Base-by-base conservation (phyloP, 2,888 invertebrate genomes). In the Helobdella robusta region DNA sequence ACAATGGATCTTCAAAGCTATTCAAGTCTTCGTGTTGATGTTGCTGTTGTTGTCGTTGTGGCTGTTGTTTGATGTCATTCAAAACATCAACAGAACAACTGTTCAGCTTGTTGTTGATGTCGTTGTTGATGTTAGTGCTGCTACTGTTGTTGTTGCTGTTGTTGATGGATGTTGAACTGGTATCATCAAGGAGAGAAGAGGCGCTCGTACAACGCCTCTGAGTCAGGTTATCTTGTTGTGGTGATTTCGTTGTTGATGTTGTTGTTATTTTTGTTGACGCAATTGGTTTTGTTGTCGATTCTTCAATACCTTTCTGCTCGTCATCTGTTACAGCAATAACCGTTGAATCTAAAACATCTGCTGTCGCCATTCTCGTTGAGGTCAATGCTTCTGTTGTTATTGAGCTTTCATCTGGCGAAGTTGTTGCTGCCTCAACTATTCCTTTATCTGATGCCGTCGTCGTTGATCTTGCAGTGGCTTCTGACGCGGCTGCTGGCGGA, bases 401-500 rank as follows among this genome's bases (percentile, higher is more conserved):
- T 11, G 32, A 40, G 44, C 44, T 32, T 40, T 60, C 20, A 44
- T 18, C 32, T 15, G 15, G 20, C 28, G 5, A 34, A 11, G n/a
- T 25, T 4, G 5, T 50, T 8, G 28, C 35, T n/a, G 50, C 63
- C n/a, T 63, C 35, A 6, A 30, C 35, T 34, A 8, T 56, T 20
- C 46, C 59, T 34, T 18, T n/a, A 34, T 44, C 50, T n/a, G n/a
- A n/a, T n/a, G n/a, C n/a, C n/a, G n/a, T n/a, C 20, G 56, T 56
- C 36, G 36, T 18, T 3, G 58, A 35, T 40, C 48, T 23, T 11
- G 23, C 18, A 25, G 25, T 46, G n/a, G 59, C 18, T 18, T 34
- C 66, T 8, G 63, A 50, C 15, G n/a, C 62, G 15, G 61, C 48
- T 30, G 46, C 25, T 8, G 8, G 6, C 36, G 35, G 32, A n/a